Evolutionary conservation across 2,888 invertebrate species (phyloP).

Genomic region (Oligia fasciuncula): DNA sequence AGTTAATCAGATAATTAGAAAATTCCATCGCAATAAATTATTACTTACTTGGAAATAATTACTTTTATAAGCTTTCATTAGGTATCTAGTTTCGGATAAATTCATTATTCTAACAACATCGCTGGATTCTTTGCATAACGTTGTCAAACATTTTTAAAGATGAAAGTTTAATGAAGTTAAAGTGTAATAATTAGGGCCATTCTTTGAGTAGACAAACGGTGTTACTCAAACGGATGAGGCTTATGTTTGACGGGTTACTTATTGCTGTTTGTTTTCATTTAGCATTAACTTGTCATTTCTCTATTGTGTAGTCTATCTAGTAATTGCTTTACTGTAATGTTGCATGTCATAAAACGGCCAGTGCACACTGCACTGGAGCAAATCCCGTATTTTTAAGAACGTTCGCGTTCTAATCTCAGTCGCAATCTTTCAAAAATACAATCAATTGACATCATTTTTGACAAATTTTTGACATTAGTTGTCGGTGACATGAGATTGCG

Average conservation of each 20-base stretch:
- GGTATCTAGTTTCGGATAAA: constrained; percentile 32
- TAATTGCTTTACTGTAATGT: neutral
- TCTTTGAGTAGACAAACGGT: neutral
- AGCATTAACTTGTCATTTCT: neutral
- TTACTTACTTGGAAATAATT: constrained; percentile 35
- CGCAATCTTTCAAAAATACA: too few species aligned
- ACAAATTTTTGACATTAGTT: neutral
- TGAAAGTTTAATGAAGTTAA: neutral
- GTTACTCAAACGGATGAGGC: neutral
- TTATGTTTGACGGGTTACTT: neutral
- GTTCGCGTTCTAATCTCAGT: too few species aligned
- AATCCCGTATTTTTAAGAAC: too few species aligned
- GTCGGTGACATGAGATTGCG: neutral
- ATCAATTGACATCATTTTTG: too few species aligned
- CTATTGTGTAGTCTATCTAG: neutral
- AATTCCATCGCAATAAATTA: constrained; percentile 49
- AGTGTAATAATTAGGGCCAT: neutral
- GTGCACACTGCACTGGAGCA: neutral
- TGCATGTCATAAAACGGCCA: neutral
- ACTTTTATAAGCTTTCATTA: constrained; percentile 35
- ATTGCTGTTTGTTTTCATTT: neutral
- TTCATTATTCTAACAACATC: constrained; percentile 30
- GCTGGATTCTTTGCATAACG: constrained; percentile 9
- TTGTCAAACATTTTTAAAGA: constrained; percentile 27
- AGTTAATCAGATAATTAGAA: constrained; percentile 48